Base-by-base conservation (phyloP, 2,888 invertebrate genomes). In the Escarpia spicata region DNA sequence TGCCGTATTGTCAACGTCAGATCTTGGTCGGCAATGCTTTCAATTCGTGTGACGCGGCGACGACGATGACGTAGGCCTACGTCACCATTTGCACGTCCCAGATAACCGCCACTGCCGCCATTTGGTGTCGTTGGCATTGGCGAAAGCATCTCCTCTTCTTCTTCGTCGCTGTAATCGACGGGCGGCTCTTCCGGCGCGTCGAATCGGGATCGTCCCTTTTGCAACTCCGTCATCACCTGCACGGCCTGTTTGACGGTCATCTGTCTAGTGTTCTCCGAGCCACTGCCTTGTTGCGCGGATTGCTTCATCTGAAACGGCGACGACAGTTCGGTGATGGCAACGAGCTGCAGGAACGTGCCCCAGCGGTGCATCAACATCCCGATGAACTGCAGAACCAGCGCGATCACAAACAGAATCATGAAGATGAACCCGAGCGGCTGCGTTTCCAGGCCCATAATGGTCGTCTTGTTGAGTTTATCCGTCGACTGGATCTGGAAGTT, bases 291-390 rank as follows among this genome's bases (percentile, higher is more conserved):
- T 26, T 75, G 75, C 3, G 6, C 19, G 19, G 26, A 4, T 15
- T 19, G 3, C 75, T n/a, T 75, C n/a, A 3, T 75, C 6, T 75
- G 26, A 26, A 75, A 75, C 75, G 75, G 75, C 75, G 75, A 75
- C n/a, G 92, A 75, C 10, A 93, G 92, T 37, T 93, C 93, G 6
- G 96, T 96, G 12, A 95, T 95, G 8, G 96, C 95, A 12, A 96
- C 94, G 6, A 96, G 93, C 92, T 96, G 96, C 43, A 95, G 94
- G 92, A 96, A 95, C 0, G 96, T 96, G 44, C 96, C 96, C 95
- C 95, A 95, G 31, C 96, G 94, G 92, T 96, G 96, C 19, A 95
- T 93, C 8, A 96, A 52, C 96, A 96, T 96, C 26, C 95, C 95
- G 89, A 95, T 15, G 93, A 96, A 95, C 93, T 96, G 96, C 4